phyloP scores from a whole-genome alignment of 2,888 invertebrate genomes.

The Euspilapteryx auroguttella region DNA sequence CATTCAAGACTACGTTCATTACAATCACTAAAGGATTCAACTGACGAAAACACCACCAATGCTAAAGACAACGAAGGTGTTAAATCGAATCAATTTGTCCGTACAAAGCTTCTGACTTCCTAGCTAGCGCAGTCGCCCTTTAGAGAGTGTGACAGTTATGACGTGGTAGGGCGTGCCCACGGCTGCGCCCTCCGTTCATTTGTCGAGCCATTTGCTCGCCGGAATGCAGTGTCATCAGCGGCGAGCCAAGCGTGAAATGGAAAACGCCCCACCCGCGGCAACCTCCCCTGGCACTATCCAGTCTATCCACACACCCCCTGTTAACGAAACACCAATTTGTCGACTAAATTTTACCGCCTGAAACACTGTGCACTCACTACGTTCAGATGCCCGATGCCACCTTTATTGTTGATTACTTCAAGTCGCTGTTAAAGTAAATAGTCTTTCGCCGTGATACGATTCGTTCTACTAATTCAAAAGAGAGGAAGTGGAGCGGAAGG shows the following conservation, averaged over 20 bases:
- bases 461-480: slow-evolving; percentile 10
- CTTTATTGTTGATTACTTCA: slow-evolving; percentile 22
- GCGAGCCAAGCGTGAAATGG: slow-evolving; percentile 56
- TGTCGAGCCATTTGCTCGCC: slow-evolving; percentile 53
- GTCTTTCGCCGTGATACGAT: slow-evolving; percentile 10
- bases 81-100: slow-evolving; percentile 41
- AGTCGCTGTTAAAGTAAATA: slow-evolving; percentile 14
- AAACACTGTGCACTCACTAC: slow-evolving; percentile 13
- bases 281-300: too few relatives aligned
- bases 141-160: slow-evolving; percentile 45
- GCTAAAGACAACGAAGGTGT: slow-evolving; percentile 11
- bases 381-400: slow-evolving; percentile 5
- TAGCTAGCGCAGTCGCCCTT: slow-evolving; percentile 15
- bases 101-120: slow-evolving; percentile 17
- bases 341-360: slow-evolving; percentile 16
- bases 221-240: slow-evolving; percentile 59
- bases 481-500: slow-evolving; percentile 5
- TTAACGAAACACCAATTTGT: slow-evolving; percentile 41
- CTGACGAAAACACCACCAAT: slow-evolving; percentile 10
- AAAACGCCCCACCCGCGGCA: slow-evolving; percentile 53
- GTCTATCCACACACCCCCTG: too few relatives aligned
- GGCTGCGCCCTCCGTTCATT: slow-evolving; percentile 47
- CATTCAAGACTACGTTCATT: too few relatives aligned
- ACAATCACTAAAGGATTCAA: slow-evolving; percentile 6
- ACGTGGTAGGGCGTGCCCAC: slow-evolving; percentile 45